Base-by-base conservation (phyloP, 2,888 invertebrate species). In the Phania funesta region DNA sequence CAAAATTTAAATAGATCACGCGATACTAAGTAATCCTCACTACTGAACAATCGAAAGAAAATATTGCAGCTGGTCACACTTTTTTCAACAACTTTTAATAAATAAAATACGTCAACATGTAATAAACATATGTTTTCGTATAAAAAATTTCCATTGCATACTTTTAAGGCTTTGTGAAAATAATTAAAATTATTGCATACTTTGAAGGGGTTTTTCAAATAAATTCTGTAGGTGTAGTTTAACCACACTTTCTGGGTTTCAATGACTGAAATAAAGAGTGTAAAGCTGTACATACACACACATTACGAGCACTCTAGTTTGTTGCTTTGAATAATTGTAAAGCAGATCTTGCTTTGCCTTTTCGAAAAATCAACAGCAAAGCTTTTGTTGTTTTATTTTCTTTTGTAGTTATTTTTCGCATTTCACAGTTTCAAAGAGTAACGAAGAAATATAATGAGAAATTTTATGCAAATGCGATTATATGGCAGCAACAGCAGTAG, bases 401-500 rank as follows among this genome's bases (percentile, higher is more conserved):
- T 54, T 54, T 6, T 52, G 16, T 38, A 29, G 8, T 54, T 52
- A 62, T 50, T 62, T 44, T 64, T 52, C 16, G 29, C 56, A 52
- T 41, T 41, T 50, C 20, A 38, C 58, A 35, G n/a, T 52, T 29
- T 22, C 41, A 79, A 65, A 35, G 24, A 79, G 58, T 65, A 71
- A 35, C 4, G 24, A 50, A 22, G 9, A 46, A 73, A 67, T 73
- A 82, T 56, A 78, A 78, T 74, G 52, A 74, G 68, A 68, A 78
- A 75, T 58, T 82, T 65, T 78, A 78, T 82, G 78, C 52, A 78
- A 82, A 82, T 78, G 78, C 74, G 73, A 74, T 82, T 74, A 77
- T 68, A 65, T 44, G 44, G 67, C 48, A 32, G 50, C 48, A 50
- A 32, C 50, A 24, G 64, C 32, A 60, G 41, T 41, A 65, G 48